Evolutionary conservation across 2,888 invertebrate species (phyloP).

Genomic region (Chironomus riparius): DNA sequence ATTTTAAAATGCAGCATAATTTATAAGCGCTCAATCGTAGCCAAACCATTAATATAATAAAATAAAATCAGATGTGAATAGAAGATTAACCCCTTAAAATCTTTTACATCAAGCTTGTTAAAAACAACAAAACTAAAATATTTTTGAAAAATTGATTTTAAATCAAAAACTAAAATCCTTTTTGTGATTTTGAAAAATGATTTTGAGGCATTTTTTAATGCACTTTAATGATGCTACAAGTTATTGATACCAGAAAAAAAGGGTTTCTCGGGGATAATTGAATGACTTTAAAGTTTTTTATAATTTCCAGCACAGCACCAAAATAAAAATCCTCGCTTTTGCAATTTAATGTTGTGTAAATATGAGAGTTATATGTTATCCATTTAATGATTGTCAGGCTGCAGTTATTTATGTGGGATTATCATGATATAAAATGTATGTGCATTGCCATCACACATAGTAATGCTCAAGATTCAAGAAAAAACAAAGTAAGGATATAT

Average conservation of each 20-base stretch:
- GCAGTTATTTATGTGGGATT: constrained; percentile 22
- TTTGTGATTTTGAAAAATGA: background rate
- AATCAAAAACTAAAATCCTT: background rate
- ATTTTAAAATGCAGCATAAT: too few relatives aligned
- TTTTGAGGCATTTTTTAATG: background rate
- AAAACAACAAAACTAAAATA: background rate
- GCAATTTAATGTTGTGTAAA: too few relatives aligned
- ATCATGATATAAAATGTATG: constrained; percentile 5
- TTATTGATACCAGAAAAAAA: background rate
- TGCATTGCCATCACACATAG: constrained; percentile 3
- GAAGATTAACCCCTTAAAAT: too few relatives aligned
- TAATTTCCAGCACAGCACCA: background rate
- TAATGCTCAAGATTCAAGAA: background rate
- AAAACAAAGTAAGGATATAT: background rate
- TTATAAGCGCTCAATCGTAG: too few relatives aligned
- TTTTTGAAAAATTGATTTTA: constrained; percentile 2
- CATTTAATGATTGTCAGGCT: background rate
- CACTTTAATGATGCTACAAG: background rate
- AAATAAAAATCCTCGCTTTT: too few relatives aligned
- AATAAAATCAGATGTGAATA: too few relatives aligned
- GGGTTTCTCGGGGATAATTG: background rate
- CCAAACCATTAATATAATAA: too few relatives aligned
- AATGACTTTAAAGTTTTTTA: background rate
- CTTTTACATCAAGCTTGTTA: too few relatives aligned
- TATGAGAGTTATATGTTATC: background rate